Conservation (phyloP, 1,140 invertebrate genomes). For the Reticulitermes speratus region DNA sequence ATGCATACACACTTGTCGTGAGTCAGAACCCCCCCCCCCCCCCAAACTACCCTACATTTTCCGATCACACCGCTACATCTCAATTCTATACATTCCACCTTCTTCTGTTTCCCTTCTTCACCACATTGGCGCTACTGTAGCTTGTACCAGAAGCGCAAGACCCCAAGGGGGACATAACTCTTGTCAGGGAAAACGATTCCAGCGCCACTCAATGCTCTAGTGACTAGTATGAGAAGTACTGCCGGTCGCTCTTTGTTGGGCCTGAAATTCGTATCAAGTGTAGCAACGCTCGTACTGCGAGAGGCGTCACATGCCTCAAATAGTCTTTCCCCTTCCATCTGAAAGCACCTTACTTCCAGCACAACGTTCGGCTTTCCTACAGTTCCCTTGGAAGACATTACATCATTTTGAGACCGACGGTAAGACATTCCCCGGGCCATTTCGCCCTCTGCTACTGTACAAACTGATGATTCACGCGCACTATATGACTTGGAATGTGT, state of each 20-base stretch:
- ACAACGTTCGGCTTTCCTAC: not conserved
- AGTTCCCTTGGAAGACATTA: constrained; percentile 4
- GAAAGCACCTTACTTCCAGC: not conserved
- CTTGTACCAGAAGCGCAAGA: not conserved
- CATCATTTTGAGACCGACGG: constrained; percentile 15
- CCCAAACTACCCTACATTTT: not conserved
- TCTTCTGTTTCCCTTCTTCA: constrained; percentile 11
- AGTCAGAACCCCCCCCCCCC: not conserved
- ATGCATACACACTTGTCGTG: not conserved
- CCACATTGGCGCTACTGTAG: not conserved
- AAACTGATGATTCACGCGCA: not conserved
- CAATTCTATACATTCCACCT: not conserved
- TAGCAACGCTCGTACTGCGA: too few species aligned
- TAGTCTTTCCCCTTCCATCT: not conserved
- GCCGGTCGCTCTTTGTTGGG: constrained; percentile 24
- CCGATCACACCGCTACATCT: not conserved
- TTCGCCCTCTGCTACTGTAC: too few species aligned
- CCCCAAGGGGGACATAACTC: constrained; percentile 29
- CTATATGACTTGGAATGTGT: too few species aligned
- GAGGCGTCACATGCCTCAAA: not conserved
- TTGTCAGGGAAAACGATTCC: constrained; percentile 22
- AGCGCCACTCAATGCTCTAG: constrained; percentile 30
- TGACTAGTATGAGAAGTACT: constrained; percentile 24
- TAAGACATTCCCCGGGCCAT: not conserved
- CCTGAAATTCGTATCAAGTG: not conserved